Evolutionary conservation across 1,140 invertebrate species (phyloP).

Genomic region (Rhopalosiphum maidis): DNA sequence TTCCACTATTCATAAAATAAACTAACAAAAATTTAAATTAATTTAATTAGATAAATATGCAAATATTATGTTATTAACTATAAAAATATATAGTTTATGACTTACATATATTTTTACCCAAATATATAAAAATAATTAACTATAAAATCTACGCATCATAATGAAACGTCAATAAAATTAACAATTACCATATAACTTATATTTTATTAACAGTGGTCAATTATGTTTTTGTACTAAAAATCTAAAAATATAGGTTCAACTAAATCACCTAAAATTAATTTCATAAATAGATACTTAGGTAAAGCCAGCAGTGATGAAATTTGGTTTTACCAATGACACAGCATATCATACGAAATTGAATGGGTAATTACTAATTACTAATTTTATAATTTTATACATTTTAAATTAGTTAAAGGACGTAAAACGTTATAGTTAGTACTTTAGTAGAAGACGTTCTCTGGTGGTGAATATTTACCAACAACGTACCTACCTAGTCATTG

Average conservation of each 20-base stretch:
- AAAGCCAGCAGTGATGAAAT: neutral
- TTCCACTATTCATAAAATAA: neutral
- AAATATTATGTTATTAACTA: neutral
- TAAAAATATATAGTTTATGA: neutral
- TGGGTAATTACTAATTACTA: neutral
- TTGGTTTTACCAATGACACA: neutral
- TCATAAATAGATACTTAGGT: neutral
- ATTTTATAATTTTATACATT: neutral
- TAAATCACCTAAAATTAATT: neutral
- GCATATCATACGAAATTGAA: neutral
- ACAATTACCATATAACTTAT: no score
- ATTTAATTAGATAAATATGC: neutral
- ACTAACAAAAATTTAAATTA: neutral
- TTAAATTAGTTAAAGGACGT: neutral
- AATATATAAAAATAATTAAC: no score
- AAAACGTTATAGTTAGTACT: no score
- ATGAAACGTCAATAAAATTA: no score
- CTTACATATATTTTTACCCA: no score
- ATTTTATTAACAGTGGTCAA: neutral
- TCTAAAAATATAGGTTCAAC: neutral
- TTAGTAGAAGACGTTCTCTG: neutral
- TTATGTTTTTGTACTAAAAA: neutral
- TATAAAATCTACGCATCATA: no score
- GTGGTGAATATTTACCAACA: neutral
- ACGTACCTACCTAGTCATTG: neutral